These are phyloP conservation scores for Intellagama lesueurii DNA, from an alignment of 2,797 vertebrate species.

Conservation along the genomic window DNA sequence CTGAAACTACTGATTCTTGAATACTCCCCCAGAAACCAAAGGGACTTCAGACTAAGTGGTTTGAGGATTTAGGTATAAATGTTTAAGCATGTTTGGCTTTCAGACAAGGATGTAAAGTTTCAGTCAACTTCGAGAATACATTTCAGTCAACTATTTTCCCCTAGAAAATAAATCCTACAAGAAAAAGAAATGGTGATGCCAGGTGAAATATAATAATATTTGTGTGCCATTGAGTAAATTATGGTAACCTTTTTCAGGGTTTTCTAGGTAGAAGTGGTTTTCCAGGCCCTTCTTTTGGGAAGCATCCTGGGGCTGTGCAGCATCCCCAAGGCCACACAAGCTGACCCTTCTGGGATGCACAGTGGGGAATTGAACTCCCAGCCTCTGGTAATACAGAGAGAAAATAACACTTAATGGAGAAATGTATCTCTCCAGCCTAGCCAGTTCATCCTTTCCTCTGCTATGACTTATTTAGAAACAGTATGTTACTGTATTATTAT, in stretches of 20 bases:
- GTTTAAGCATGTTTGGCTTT: conserved; percentile 38
- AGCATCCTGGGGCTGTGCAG: too few species aligned
- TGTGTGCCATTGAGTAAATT: too few species aligned
- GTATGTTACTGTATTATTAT: not conserved
- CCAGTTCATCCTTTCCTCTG: not conserved
- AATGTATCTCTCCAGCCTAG: conserved; percentile 4
- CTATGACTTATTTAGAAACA: conserved; percentile 24
- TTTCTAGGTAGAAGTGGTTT: too few species aligned
- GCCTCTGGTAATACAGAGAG: not conserved
- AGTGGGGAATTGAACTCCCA: too few species aligned
- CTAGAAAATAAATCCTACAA: conserved; percentile 30
- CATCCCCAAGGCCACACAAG: too few species aligned
- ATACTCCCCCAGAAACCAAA: conserved; percentile 15
- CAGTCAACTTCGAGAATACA: not conserved
- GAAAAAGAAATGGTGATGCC: not conserved
- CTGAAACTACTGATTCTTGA: conserved; percentile 14
- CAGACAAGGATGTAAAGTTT: not conserved
- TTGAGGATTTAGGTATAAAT: conserved; percentile 20
- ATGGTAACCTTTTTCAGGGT: too few species aligned
- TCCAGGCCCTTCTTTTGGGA: too few species aligned
- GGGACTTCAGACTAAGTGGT: conserved; percentile 21
- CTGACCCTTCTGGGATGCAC: too few species aligned
- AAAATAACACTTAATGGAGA: conserved; percentile 5
- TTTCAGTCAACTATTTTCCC: conserved; percentile 19
- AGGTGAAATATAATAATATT: not conserved